A percentile compares a stretch with the other conserved stretches of the same genome.
phyloP scores from a whole-genome alignment of 2,797 vertebrate genomes.

The Sternotherus odoratus region DNA sequence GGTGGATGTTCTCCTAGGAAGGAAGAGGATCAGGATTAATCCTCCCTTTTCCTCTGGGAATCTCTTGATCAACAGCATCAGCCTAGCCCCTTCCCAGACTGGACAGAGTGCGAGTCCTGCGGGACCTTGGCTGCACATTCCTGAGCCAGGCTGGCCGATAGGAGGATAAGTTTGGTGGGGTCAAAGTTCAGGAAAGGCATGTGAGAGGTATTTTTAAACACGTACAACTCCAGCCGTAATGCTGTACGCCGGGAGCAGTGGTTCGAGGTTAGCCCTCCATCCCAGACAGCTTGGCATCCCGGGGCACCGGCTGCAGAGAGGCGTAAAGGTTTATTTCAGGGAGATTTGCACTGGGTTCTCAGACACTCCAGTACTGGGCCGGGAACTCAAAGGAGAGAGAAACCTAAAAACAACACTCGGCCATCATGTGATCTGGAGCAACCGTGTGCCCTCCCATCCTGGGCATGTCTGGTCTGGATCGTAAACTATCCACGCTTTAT shows the following conservation, averaged over 20 bases:
- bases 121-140: rapidly evolving
- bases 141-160: neutral
- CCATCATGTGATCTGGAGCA: neutral
- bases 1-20: neutral
- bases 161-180: rapidly evolving
- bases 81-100: rapidly evolving
- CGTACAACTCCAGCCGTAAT: neutral
- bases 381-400: neutral
- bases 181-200: constrained; percentile 61
- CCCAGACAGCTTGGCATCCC: neutral
- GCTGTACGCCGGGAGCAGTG: neutral
- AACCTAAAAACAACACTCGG: constrained; percentile 8
- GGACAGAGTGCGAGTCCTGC: too few species aligned
- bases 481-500: neutral
- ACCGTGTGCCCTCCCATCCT: constrained; percentile 64
- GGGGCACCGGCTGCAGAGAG: neutral
- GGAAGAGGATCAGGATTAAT: neutral
- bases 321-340: neutral
- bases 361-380: neutral
- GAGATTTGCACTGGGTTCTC: neutral
- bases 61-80: neutral
- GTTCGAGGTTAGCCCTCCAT: neutral
- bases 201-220: constrained; percentile 59
- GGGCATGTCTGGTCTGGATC: constrained; percentile 56
- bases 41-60: neutral